Base-by-base conservation (phyloP, 1,140 invertebrate genomes). In the Drosophila serrata region DNA sequence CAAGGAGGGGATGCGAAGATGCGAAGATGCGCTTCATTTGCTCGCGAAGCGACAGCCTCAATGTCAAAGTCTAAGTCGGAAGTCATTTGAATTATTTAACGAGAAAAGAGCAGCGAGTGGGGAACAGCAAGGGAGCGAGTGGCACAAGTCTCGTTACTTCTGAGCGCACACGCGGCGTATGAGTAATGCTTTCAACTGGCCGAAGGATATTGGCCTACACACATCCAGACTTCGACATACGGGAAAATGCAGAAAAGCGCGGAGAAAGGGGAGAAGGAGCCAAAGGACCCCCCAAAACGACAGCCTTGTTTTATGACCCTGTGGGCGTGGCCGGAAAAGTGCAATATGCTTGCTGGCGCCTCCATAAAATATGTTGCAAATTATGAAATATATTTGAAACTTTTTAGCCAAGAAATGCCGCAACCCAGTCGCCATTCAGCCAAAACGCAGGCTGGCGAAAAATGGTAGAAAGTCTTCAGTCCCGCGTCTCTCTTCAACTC, bases 361-460 rank as follows among this genome's bases (percentile, higher is more conserved):
- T 53, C 82, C 75, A 87, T 87, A 82, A 87, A 87, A 87, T 82
- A 87, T 87, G 82, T 74, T 82, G 82, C 82, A 87, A 87, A 87
- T 87, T 87, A 87, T 87, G 82, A 87, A 87, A 87, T 87, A 87
- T 87, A 87, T 87, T 87, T 82, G 84, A 87, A 88, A 87, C 59
- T 87, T 82, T 79, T 63, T 72, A 40, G 82, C 65, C 78, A 75
- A 67, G 53, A 55, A 77, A 77, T 77, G 75, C 48, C 46, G 46
- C 46, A 74, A 49, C 40, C 15, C 33, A 57, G 57, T 51, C 48
- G 62, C 70, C 74, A 75, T 65, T 74, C 19, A 45, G 40, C 37
- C 35, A 42, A 27, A 27, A 19, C 33, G 33, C 33, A 35, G 33
- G 33, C 12, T 13, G n/a, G n/a, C n/a, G n/a, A n/a, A n/a, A 24